A percentile compares a stretch with the other conserved stretches of the same genome.
These are phyloP conservation scores for Drosophila prosaltans DNA, from an alignment of 1,140 invertebrate genomes.

Conservation along the genomic window DNA sequence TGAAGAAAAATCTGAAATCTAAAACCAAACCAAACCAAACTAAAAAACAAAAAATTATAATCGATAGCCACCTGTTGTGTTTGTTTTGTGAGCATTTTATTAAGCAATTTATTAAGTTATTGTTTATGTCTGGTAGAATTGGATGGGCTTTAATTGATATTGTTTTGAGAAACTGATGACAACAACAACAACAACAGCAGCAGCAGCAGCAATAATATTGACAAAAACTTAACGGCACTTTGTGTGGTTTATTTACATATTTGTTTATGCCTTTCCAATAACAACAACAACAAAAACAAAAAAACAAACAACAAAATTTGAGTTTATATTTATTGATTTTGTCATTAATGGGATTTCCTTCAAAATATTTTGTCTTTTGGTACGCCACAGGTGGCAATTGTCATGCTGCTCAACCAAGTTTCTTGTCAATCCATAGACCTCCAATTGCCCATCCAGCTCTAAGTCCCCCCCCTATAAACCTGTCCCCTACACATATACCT, in stretches of 20 bases:
- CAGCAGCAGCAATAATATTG: slow-evolving; percentile 1
- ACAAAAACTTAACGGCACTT: slow-evolving; percentile 60
- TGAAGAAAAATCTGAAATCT: neutral
- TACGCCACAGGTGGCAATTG: slow-evolving; percentile 68
- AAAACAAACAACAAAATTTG: slow-evolving; percentile 53
- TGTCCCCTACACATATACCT: neutral
- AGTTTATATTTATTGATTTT: slow-evolving; percentile 79
- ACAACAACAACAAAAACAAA: neutral
- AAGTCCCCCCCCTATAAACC: too few species aligned
- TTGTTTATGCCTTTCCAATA: slow-evolving; percentile 45
- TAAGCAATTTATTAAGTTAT: slow-evolving; percentile 66
- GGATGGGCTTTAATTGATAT: slow-evolving; percentile 64
- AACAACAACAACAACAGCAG: neutral
- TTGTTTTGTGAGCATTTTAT: slow-evolving; percentile 55
- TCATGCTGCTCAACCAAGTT: slow-evolving; percentile 55
- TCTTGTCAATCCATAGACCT: slow-evolving; percentile 31
- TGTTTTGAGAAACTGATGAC: slow-evolving; percentile 49
- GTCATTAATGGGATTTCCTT: slow-evolving; percentile 75
- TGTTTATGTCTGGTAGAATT: slow-evolving; percentile 45
- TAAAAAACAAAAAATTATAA: neutral
- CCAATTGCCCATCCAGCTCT: slow-evolving; percentile 10
- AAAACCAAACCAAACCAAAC: neutral
- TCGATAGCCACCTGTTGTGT: slow-evolving; percentile 45
- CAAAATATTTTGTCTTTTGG: slow-evolving; percentile 22
- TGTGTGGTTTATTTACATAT: slow-evolving; percentile 51